Percentiles rank a stretch among this genome's conserved stretches.
phyloP scores from a whole-genome alignment of 2,113 vertebrate genomes.

The Neotragus moschatus region DNA sequence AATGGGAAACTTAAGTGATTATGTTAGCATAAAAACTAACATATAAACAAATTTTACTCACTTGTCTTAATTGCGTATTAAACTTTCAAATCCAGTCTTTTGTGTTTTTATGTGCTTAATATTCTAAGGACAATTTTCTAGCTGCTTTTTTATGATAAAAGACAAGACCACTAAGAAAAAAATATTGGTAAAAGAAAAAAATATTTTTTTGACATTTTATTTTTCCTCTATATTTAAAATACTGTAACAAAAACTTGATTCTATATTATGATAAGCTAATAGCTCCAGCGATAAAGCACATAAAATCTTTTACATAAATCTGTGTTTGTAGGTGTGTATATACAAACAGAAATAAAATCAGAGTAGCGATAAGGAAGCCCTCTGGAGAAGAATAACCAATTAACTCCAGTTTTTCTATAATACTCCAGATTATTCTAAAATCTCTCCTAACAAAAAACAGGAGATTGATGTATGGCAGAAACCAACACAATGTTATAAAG shows the following conservation, averaged over 20 bases:
- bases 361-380: background rate
- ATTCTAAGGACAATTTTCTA: background rate
- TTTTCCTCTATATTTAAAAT: slow-evolving; percentile 19
- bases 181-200: background rate
- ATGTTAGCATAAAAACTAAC: background rate
- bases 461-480: background rate
- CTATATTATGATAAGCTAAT: background rate
- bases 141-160: background rate
- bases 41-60: background rate
- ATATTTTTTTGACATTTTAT: background rate
- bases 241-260: background rate
- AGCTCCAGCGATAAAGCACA: background rate
- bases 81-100: background rate
- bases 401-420: background rate
- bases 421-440: background rate
- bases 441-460: background rate
- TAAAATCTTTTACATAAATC: background rate
- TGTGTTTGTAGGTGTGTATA: no score
- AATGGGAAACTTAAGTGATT: background rate
- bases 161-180: background rate
- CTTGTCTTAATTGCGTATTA: background rate
- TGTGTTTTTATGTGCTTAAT: background rate
- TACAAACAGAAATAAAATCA: slow-evolving; percentile 9
- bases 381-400: background rate
- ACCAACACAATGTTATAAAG: background rate